phyloP scores from a whole-genome alignment of 2,113 vertebrate species.

The Perccottus glenii region DNA sequence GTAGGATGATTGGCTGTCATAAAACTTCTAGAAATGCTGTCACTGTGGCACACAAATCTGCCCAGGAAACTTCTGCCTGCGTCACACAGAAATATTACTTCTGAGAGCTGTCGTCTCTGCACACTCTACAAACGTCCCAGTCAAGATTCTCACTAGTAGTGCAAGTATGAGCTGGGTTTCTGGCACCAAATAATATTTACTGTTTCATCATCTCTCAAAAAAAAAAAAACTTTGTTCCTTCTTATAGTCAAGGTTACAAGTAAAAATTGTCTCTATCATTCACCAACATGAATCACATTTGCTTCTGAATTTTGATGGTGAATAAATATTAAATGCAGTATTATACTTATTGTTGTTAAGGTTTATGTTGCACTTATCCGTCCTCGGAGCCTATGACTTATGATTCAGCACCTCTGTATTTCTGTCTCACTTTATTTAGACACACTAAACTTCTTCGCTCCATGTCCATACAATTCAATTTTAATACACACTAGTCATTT shows the following conservation, averaged over 20 bases:
- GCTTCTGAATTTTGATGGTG: too few species aligned
- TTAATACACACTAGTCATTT: too few species aligned
- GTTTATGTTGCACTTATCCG: conserved; percentile 14
- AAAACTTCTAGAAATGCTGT: conserved; percentile 19
- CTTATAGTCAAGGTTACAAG: not conserved
- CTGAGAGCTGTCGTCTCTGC: conserved; percentile 27
- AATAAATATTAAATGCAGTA: too few species aligned
- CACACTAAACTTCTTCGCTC: not conserved
- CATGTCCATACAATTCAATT: not conserved
- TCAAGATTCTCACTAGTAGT: not conserved
- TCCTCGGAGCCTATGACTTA: not conserved
- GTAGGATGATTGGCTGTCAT: conserved; percentile 17
- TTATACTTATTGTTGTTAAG: too few species aligned
- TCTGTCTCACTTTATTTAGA: conserved; percentile 30
- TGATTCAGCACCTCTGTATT: conserved; percentile 12
- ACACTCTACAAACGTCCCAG: conserved; percentile 10
- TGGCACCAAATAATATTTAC: not conserved
- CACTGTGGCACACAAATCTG: conserved; percentile 8
- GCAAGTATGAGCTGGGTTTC: not conserved
- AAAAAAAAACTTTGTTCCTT: not conserved
- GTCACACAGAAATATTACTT: conserved; percentile 10
- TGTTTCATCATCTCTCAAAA: not conserved
- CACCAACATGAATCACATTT: too few species aligned
- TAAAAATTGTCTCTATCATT: not conserved
- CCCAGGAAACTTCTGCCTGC: conserved; percentile 1